Evolutionary conservation across 2,797 vertebrate species (phyloP), one percentile per base, ranked within the genome.

Genomic region (Acipenser transmontanus): DNA sequence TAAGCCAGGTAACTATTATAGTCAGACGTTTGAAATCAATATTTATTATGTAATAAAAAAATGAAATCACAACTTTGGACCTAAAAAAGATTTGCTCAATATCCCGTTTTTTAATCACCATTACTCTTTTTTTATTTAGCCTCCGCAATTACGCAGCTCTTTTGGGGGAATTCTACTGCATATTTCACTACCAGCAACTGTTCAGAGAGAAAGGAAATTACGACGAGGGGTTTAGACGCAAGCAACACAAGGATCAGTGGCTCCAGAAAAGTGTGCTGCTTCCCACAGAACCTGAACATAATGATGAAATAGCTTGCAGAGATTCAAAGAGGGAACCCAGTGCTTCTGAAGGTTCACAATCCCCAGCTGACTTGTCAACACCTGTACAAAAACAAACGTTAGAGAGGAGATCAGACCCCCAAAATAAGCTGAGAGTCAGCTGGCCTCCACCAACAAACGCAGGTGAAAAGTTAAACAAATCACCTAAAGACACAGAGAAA

Each of bases 111-210:
- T 34, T 34, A n/a, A 54, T 54, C n/a, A 9, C n/a, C 8, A 54
- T 57, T 67, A 72, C 66, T 81, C 66, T 67, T 59, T 73, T 84
- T 77, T 66, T 77, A 86, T 86, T 62, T 85, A 95, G 94, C 81
- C 80, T 93, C 75, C 73, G 84, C 73, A 92, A 79, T 80, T 94
- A 87, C 11, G 70, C 86, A 47, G 81, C 86, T 63, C 77, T 92
- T 67, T 79, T 80, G 0, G 88, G 88, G 17, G 82, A 87, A 50
- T 86, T 93, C 74, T 94, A 91, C 88, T 95, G 93, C 80, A 84
- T 90, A 81, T 85, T 83, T 82, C 93, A 94, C 84, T 91, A 87
- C 85, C 82, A 89, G 78, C 89, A 91, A 84, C 84, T 91, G 72
- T 85, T 89, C 78, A 86, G 75, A 75, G 75, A 69, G 68, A 89